Evolutionary conservation across 2,797 vertebrate genomes (phyloP), one percentile per base, ranked within the genome.

Genomic region (Cephalopachus bancanus): DNA sequence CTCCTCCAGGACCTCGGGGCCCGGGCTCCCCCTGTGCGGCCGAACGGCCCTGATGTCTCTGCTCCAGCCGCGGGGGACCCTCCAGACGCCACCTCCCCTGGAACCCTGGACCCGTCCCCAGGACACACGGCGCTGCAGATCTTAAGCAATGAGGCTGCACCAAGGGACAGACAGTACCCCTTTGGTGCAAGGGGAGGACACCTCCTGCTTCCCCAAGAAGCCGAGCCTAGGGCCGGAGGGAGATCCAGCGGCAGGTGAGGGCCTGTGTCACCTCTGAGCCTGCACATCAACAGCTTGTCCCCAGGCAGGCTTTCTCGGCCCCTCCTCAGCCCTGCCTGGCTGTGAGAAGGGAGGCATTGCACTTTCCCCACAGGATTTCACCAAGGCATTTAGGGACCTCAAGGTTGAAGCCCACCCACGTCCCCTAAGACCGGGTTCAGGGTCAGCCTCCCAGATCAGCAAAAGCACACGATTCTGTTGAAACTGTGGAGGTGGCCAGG

Each of bases 301-400:
- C 67, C 67, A n/a, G 5, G 19, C n/a, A 19, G 8, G 67, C 16
- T 69, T n/a, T 69, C 67, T 33, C 67, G 17, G 8, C n/a, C 20
- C 7, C 8, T 17, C 65, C n/a, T 1, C 17, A 0, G 1, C 8
- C n/a, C n/a, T 69, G 30, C 9, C 67, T 69, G 67, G n/a, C n/a
- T 69, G 16, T 10, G 67, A 69, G 67, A 69, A 69, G 67, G 15
- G 67, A 69, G n/a, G 19, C n/a, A 16, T n/a, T 17, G 33, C 67
- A 69, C 17, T 17, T 33, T 33, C 8, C n/a, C 10, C 17, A n/a
- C 33, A n/a, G n/a, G 17, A 69, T 20, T 69, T 69, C 33, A 16
- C 67, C 4, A 16, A 69, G 33, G 67, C n/a, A 69, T n/a, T 69
- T n/a, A 20, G 67, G 33, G n/a, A 33, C 17, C 20, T 69, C 67